A percentile compares a stretch with the other conserved stretches of the same genome.
These are phyloP conservation scores for Emydoidea blandingii DNA, from an alignment of 2,797 vertebrate genomes.

Conservation along the genomic window DNA sequence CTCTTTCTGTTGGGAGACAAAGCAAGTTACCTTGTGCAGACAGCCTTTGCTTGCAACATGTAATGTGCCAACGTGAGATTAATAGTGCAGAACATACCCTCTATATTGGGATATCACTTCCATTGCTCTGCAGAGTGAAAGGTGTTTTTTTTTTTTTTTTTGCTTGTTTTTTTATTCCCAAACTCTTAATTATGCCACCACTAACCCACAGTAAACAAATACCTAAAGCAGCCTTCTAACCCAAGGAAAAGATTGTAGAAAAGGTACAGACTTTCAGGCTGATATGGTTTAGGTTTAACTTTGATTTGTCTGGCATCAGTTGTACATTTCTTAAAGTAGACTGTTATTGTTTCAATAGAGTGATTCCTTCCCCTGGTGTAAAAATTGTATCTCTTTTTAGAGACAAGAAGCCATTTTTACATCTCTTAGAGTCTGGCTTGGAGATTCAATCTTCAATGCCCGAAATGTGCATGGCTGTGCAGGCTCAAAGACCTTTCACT, in stretches of 20 bases:
- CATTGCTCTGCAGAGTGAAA: background rate
- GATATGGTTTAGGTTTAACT: accelerated
- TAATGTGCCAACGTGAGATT: background rate
- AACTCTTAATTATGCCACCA: background rate
- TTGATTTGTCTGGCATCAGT: accelerated
- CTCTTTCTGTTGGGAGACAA: background rate
- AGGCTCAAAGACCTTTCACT: background rate
- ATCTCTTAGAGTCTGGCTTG: background rate
- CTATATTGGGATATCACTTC: background rate
- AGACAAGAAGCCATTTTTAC: background rate
- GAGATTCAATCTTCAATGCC: background rate
- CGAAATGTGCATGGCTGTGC: accelerated
- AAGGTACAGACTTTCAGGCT: background rate
- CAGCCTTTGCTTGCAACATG: background rate
- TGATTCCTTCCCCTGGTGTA: background rate
- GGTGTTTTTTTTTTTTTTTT: too few relatives aligned
- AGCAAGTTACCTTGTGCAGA: background rate
- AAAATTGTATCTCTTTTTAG: background rate
- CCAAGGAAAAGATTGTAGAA: background rate
- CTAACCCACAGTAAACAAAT: background rate
- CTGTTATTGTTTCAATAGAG: background rate
- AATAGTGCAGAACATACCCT: background rate
- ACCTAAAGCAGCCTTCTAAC: background rate
- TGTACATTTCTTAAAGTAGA: background rate
- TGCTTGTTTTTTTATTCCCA: background rate